These are phyloP conservation scores for Ylistrum balloti DNA, from an alignment of 1,140 invertebrate species.

Conservation along the genomic window DNA sequence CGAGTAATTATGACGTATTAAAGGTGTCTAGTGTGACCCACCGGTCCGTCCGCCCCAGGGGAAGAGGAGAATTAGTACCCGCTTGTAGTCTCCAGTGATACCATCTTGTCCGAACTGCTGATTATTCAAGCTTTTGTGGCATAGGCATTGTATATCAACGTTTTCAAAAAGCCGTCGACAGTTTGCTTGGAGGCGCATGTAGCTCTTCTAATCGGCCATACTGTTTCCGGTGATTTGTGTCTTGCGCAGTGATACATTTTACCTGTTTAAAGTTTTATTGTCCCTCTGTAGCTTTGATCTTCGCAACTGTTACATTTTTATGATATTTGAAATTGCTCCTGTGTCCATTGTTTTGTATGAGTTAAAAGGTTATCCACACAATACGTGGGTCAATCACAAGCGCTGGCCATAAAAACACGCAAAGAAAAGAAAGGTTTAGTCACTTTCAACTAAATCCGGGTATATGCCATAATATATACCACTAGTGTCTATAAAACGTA, in stretches of 20 bases:
- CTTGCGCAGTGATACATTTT: background rate
- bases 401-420: background rate
- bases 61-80: background rate
- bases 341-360: conserved; percentile 16
- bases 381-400: background rate
- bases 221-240: background rate
- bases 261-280: conserved; percentile 28
- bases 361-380: background rate
- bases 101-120: background rate
- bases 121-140: background rate
- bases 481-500: background rate
- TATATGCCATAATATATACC: background rate
- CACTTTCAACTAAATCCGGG: background rate
- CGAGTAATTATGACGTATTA: conserved; percentile 25
- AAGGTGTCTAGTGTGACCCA: background rate
- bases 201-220: conserved; percentile 30
- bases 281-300: background rate
- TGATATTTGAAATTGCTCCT: conserved; percentile 35
- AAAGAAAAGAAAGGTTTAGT: background rate
- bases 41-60: background rate
- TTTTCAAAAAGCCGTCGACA: conserved; percentile 4
- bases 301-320: conserved; percentile 35
- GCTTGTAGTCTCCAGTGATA: background rate
- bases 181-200: conserved; percentile 11
- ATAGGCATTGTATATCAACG: background rate